A percentile compares a stretch with the other conserved stretches of the same genome.
phyloP scores from a whole-genome alignment of 2,888 invertebrate genomes.

The Agrochola litura region DNA sequence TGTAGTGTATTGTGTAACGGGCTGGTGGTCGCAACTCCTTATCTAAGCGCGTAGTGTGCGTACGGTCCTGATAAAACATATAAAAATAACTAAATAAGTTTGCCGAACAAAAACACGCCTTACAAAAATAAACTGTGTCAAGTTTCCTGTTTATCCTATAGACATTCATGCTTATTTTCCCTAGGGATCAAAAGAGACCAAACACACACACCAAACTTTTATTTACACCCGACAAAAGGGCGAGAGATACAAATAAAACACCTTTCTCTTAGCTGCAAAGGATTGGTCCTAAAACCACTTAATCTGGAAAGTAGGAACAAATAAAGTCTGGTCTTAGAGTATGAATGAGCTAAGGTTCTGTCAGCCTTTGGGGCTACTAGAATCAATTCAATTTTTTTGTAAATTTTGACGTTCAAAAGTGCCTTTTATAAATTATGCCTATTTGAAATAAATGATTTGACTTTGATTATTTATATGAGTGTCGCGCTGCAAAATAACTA shows the following conservation, averaged over 20 bases:
- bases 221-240: constrained; percentile 45
- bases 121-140: constrained; percentile 6
- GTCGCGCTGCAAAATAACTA: too few species aligned
- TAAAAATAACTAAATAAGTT: not conserved
- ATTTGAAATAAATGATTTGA: too few species aligned
- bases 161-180: constrained; percentile 19
- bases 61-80: not conserved
- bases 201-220: constrained; percentile 33
- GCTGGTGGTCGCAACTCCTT: too few species aligned
- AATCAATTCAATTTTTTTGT: too few species aligned
- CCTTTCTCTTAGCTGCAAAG: constrained; percentile 38
- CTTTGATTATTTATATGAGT: too few species aligned
- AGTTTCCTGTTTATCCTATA: not conserved
- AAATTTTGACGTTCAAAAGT: too few species aligned
- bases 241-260: constrained; percentile 40
- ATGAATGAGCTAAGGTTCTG: constrained; percentile 3
- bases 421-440: too few species aligned
- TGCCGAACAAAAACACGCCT: not conserved
- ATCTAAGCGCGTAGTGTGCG: too few species aligned
- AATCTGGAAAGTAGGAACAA: constrained; percentile 46
- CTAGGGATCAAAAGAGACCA: constrained; percentile 30
- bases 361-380: not conserved
- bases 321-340: constrained; percentile 21
- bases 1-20: too few species aligned
- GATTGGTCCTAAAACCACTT: constrained; percentile 52